Conservation (phyloP, 2,888 invertebrate genomes). For the Cordilura impudica region DNA sequence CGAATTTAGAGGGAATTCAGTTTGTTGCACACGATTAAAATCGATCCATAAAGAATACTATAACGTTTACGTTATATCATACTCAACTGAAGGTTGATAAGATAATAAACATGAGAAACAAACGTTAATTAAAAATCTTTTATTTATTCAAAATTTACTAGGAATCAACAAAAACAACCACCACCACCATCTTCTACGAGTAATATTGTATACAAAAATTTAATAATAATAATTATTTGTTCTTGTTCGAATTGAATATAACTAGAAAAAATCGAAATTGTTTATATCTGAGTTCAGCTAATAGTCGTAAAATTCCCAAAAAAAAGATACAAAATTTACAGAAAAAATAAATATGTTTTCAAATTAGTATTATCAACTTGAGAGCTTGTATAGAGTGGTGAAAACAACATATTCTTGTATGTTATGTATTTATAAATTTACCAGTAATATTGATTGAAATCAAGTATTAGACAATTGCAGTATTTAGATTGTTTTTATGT, state of each 20-base stretch:
- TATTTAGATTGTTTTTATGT: slow-evolving; percentile 32
- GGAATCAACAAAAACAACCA: slow-evolving; percentile 43
- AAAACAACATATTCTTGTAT: not conserved
- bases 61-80: not conserved
- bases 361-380: slow-evolving; percentile 30
- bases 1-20: not conserved
- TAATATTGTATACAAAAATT: not conserved
- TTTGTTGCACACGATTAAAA: not conserved
- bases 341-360: slow-evolving; percentile 19
- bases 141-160: slow-evolving; percentile 42
- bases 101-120: slow-evolving; percentile 25
- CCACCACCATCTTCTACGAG: slow-evolving; percentile 2
- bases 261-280: slow-evolving; percentile 35
- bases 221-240: not conserved
- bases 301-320: slow-evolving; percentile 42
- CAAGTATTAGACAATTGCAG: not conserved
- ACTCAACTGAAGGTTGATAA: slow-evolving; percentile 11
- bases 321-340: slow-evolving; percentile 25
- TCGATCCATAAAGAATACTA: not conserved
- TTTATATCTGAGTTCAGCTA: slow-evolving; percentile 49
- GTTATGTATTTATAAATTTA: not conserved
- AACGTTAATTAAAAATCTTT: slow-evolving; percentile 36
- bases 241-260: slow-evolving; percentile 12
- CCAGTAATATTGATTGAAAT: not conserved
- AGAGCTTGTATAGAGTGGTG: not conserved